phyloP scores from a whole-genome alignment of 1,140 invertebrate species.

The Belonocnema kinseyi region DNA sequence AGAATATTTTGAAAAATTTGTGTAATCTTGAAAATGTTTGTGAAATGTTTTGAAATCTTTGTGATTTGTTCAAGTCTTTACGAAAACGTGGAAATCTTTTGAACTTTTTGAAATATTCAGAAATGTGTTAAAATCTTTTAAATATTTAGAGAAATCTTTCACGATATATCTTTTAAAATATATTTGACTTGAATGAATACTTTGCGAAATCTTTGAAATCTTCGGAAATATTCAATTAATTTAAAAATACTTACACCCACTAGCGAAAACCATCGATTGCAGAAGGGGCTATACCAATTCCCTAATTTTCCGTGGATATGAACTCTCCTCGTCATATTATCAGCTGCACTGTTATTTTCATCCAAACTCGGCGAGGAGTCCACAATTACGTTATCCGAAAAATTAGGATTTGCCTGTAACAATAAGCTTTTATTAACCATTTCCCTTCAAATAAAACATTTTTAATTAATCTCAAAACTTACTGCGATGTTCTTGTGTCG shows the following conservation, averaged over 20 bases:
- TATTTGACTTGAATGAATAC: too few relatives aligned
- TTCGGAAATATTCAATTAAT: too few relatives aligned
- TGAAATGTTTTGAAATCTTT: too few relatives aligned
- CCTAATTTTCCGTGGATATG: slow-evolving; percentile 91
- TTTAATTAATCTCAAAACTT: slow-evolving; percentile 55
- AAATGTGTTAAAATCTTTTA: too few relatives aligned
- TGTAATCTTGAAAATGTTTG: too few relatives aligned
- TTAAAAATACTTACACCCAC: slow-evolving; percentile 83
- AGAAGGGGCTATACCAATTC: slow-evolving; percentile 95
- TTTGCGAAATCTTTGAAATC: too few relatives aligned
- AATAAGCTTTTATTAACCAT: slow-evolving; percentile 34
- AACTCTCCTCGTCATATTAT: slow-evolving; percentile 72
- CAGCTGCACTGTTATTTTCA: slow-evolving; percentile 61
- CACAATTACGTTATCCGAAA: slow-evolving; percentile 65
- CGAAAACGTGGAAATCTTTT: too few relatives aligned
- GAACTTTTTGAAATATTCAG: too few relatives aligned
- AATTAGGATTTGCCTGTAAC: slow-evolving; percentile 65
- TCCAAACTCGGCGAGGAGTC: slow-evolving; percentile 72
- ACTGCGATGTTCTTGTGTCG: slow-evolving; percentile 86
- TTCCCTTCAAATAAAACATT: neutral
- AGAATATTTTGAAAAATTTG: too few relatives aligned
- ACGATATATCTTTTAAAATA: too few relatives aligned
- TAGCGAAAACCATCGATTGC: slow-evolving; percentile 94
- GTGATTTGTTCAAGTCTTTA: too few relatives aligned
- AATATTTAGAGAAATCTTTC: too few relatives aligned